Conservation (phyloP, 2,888 invertebrate genomes). For the Iphiclides podalirius region DNA sequence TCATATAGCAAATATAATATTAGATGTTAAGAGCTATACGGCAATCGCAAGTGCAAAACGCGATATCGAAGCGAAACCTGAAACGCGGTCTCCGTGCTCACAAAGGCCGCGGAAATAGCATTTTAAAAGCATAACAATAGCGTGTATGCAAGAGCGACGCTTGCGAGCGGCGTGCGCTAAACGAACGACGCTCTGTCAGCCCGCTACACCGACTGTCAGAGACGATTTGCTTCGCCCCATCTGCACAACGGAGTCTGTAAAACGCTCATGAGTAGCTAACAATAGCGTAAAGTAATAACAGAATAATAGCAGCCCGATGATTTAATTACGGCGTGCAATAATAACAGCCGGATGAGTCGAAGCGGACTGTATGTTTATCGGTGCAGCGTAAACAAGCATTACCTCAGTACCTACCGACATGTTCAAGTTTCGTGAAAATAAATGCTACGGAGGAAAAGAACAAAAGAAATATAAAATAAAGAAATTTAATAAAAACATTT, state of each 20-base stretch:
- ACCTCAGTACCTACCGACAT: too few relatives aligned
- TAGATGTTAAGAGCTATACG: too few relatives aligned
- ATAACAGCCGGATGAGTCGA: slow-evolving; percentile 4
- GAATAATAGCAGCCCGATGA: slow-evolving; percentile 33
- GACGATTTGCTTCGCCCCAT: slow-evolving; percentile 38
- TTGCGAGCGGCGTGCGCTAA: slow-evolving; percentile 14
- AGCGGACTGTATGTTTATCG: neutral
- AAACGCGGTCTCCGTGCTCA: neutral
- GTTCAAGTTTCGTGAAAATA: too few relatives aligned
- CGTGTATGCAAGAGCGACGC: slow-evolving; percentile 7
- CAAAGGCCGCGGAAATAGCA: slow-evolving; percentile 13
- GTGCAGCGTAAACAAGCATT: neutral
- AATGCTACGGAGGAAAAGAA: too few relatives aligned
- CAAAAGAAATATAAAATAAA: too few relatives aligned
- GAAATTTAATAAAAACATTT: too few relatives aligned
- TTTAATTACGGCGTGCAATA: too few relatives aligned
- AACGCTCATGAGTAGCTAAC: slow-evolving; percentile 38
- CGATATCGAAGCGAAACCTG: slow-evolving; percentile 4
- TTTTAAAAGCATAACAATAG: slow-evolving; percentile 20
- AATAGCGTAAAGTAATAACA: too few relatives aligned
- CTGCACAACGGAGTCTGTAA: slow-evolving; percentile 36
- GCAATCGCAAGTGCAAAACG: neutral
- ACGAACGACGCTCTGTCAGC: too few relatives aligned
- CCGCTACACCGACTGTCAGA: too few relatives aligned
- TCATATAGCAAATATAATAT: too few relatives aligned